Conservation (phyloP, 1,140 invertebrate genomes). For the Drosophila miranda region DNA sequence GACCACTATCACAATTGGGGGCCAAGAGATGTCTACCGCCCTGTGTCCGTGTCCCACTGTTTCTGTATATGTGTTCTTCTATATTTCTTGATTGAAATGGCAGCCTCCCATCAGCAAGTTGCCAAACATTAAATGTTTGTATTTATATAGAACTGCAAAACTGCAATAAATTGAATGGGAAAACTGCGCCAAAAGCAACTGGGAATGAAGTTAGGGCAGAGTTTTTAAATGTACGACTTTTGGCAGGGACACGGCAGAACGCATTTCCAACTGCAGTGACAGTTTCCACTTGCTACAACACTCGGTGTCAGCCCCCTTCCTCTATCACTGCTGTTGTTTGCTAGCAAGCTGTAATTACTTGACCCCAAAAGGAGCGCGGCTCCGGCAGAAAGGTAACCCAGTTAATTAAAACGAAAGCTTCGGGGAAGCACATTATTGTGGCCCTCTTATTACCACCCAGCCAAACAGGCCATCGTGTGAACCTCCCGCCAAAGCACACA, state of each 20-base stretch:
- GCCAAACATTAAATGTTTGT: conserved; percentile 14
- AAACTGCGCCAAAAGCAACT: conserved; percentile 18
- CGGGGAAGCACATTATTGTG: conserved; percentile 38
- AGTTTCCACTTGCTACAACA: conserved; percentile 20
- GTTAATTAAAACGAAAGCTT: conserved; percentile 58
- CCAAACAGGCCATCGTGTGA: not conserved
- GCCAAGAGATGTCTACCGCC: conserved; percentile 54
- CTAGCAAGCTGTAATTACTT: conserved; percentile 42
- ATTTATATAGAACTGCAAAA: conserved; percentile 20
- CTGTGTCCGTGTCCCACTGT: conserved; percentile 9
- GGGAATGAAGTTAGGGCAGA: conserved; percentile 9
- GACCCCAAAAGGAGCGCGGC: conserved; percentile 33
- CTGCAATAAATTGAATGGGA: conserved; percentile 28
- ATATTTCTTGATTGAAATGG: conserved; percentile 33
- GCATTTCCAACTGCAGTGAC: conserved; percentile 18
- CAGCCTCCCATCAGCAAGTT: conserved; percentile 42
- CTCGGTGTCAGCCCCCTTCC: not conserved
- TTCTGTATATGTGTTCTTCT: not conserved
- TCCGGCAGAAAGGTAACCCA: conserved; percentile 46
- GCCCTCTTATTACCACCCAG: conserved; percentile 12
- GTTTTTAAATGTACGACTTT: conserved; percentile 7
- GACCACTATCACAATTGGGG: conserved; percentile 36
- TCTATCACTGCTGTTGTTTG: conserved; percentile 6
- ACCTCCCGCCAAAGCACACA: conserved; percentile 8
- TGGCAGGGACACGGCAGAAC: not conserved